Evolutionary conservation across 2,888 invertebrate species (phyloP), one percentile per base, ranked within the genome.

Genomic region (Rotaria macrura): DNA sequence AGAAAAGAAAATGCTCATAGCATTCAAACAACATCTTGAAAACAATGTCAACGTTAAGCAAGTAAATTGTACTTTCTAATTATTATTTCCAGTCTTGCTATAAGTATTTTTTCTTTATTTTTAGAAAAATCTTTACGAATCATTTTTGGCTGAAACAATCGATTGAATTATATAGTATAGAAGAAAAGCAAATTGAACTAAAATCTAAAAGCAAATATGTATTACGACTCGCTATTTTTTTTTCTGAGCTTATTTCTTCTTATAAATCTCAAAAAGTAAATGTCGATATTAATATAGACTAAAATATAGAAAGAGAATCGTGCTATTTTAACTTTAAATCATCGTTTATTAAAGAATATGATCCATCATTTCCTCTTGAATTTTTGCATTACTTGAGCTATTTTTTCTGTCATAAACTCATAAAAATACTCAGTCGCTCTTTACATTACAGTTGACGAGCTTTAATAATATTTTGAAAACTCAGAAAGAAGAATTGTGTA

Each of bases 51-150:
- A 25, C 12, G 79, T 79, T n/a, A 79, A 79, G 43, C 43, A 79
- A n/a, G 79, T 79, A 40, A 43, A 43, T 79, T 79, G 43, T 79
- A 5, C 2, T 40, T 43, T 65, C 3, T 79, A 29, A 29, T 57
- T 57, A n/a, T 1, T 17, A 23, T 43, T 34, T 34, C 23, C 52
- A 6, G 3, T 52, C 23, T 23, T 23, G 10, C 23, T 38, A 17
- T 5, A 9, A n/a, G 1, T 55, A 14, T 34, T 17, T 10, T 65
- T 79, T 79, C 34, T 7, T 43, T 25, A 25, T 2, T 79, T 79
- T 79, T 43, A 79, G 79, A 79, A 79, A 79, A 43, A 43, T n/a
- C n/a, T 79, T 25, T 79, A 79, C 43, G 40, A 79, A 79, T 43
- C 43, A 25, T 79, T 79, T 79, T 43, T 79, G 79, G 20, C 79